A percentile compares a stretch with the other conserved stretches of the same genome.
phyloP scores from a whole-genome alignment of 2,888 invertebrate genomes.

The Pseudococcus longispinus region DNA sequence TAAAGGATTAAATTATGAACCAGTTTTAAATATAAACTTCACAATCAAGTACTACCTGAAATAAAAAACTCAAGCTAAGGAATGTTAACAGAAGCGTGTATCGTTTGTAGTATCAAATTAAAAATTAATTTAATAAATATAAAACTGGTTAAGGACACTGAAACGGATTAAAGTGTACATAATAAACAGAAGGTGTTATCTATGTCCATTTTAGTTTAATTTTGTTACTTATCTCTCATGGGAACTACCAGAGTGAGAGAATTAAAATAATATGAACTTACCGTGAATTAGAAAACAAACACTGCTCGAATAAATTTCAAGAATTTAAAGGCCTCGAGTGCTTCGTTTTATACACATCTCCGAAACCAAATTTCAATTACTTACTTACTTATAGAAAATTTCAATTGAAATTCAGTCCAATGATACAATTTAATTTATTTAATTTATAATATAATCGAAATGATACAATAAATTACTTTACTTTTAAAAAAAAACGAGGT shows the following conservation, averaged over 20 bases:
- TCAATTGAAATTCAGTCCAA: no score
- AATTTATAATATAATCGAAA: no score
- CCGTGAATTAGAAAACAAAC: background rate
- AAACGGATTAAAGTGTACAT: background rate
- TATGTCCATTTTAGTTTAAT: background rate
- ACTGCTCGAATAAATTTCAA: background rate
- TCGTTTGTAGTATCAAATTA: constrained; percentile 42
- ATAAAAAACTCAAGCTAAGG: constrained; percentile 2
- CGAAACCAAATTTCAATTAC: no score
- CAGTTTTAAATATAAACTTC: constrained; percentile 42
- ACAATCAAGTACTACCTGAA: constrained; percentile 29
- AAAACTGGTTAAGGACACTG: constrained; percentile 22
- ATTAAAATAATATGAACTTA: background rate
- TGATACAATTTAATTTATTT: no score
- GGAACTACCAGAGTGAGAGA: background rate
- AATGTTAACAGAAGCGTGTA: constrained; percentile 19
- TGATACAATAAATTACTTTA: no score
- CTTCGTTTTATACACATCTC: no score
- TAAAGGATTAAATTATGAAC: constrained; percentile 48
- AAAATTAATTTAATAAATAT: constrained; percentile 47
- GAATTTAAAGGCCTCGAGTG: background rate
- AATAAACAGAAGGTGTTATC: constrained; percentile 13
- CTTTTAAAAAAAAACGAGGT: no score
- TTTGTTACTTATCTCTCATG: background rate
- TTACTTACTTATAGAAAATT: no score